Evolutionary conservation across 1,140 invertebrate species (phyloP).

Genomic region (Cheumatopsyche charites): DNA sequence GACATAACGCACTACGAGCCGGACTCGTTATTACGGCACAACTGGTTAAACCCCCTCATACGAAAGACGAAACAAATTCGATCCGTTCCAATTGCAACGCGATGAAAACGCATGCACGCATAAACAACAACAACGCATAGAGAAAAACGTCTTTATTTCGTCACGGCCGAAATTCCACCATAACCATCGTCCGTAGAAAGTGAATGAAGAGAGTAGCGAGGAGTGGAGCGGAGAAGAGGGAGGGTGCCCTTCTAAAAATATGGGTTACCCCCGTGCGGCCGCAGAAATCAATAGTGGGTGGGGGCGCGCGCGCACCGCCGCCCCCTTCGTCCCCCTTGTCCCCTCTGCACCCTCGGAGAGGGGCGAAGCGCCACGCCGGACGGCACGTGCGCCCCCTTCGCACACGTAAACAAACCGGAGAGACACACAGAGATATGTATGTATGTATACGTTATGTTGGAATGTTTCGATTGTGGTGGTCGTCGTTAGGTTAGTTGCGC

Average conservation of each 20-base stretch:
- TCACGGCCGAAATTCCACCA: not conserved
- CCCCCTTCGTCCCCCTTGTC: not conserved
- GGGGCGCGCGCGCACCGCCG: slow-evolving; percentile 20
- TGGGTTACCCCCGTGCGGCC: slow-evolving; percentile 44
- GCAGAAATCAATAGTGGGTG: slow-evolving; percentile 48
- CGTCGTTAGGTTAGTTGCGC: no score
- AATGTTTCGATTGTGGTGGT: no score
- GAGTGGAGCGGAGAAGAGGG: not conserved
- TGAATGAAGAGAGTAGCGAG: slow-evolving; percentile 12
- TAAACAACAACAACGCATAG: no score
- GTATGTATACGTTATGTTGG: not conserved
- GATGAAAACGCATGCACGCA: no score
- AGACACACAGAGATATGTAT: not conserved
- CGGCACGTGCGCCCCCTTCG: no score
- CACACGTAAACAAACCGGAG: not conserved
- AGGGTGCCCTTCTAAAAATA: slow-evolving; percentile 41
- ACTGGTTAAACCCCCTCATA: no score
- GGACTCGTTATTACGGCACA: no score
- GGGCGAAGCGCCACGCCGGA: no score
- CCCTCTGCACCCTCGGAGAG: not conserved
- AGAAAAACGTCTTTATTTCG: no score
- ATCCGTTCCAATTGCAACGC: no score
- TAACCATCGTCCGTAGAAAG: not conserved
- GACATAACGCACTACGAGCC: no score
- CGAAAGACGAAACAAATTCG: no score